phyloP scores from a whole-genome alignment of 2,797 vertebrate species.

The Melanotaenia boesemani region DNA sequence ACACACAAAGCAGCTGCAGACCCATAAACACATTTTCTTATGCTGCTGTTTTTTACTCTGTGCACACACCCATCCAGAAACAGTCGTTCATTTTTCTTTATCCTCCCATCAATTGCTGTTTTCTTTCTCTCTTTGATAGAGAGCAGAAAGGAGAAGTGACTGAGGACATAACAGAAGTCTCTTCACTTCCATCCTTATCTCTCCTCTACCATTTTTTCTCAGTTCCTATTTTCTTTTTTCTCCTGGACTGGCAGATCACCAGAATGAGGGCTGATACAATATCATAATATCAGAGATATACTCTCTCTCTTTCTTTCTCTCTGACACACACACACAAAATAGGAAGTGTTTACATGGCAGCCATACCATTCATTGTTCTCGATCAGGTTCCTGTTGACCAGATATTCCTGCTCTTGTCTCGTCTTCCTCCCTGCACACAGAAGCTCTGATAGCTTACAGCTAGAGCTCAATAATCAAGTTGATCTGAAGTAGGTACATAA shows the following conservation, averaged over 20 bases:
- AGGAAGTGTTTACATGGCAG: conserved; percentile 17
- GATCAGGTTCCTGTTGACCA: conserved; percentile 54
- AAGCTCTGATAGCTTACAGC: no score
- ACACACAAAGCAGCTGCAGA: conserved; percentile 49
- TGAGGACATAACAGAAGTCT: not conserved
- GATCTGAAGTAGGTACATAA: not conserved
- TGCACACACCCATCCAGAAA: conserved; percentile 31
- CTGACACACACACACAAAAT: conserved; percentile 6
- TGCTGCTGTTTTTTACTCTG: conserved; percentile 37
- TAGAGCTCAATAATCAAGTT: no score
- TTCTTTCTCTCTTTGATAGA: conserved; percentile 20
- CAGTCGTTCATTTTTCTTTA: conserved; percentile 35
- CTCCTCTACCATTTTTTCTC: conserved; percentile 1
- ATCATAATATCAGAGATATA: conserved; percentile 18
- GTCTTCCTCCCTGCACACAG: conserved; percentile 38
- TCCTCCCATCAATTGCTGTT: conserved; percentile 10
- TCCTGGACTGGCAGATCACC: conserved; percentile 14
- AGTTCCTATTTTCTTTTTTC: not conserved
- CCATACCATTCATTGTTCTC: conserved; percentile 53
- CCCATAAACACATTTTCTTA: conserved; percentile 39
- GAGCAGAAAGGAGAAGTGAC: conserved; percentile 26
- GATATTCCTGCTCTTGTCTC: conserved; percentile 7
- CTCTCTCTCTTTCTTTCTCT: not conserved
- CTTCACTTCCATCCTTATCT: conserved; percentile 24
- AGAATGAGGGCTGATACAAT: conserved; percentile 5